phyloP scores from a whole-genome alignment of 1,140 invertebrate species.

The Drosophila dunni region DNA sequence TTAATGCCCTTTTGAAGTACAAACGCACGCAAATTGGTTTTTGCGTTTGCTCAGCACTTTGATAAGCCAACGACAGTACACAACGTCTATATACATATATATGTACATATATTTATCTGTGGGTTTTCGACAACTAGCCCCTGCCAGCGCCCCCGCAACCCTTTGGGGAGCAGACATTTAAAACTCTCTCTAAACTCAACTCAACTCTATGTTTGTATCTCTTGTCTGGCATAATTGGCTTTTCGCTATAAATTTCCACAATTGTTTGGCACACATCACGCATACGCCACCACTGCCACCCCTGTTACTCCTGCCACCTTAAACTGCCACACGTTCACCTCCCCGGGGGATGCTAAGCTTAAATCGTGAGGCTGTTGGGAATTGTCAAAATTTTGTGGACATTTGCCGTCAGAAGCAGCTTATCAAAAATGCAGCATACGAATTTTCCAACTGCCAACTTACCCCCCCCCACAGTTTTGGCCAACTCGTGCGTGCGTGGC shows the following conservation, averaged over 20 bases:
- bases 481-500: slow-evolving; percentile 63
- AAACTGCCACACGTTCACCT: too few species aligned
- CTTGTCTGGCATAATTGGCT: slow-evolving; percentile 62
- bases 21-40: slow-evolving; percentile 42
- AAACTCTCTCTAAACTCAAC: slow-evolving; percentile 14
- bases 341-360: slow-evolving; percentile 42
- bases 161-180: slow-evolving; percentile 34
- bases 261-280: slow-evolving; percentile 56
- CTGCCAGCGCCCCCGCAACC: slow-evolving; percentile 10
- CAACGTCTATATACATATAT: slow-evolving; percentile 13
- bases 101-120: neutral
- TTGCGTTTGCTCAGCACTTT: slow-evolving; percentile 30
- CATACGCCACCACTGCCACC: neutral
- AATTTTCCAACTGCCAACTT: slow-evolving; percentile 44
- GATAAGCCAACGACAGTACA: slow-evolving; percentile 29
- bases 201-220: slow-evolving; percentile 23
- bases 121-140: slow-evolving; percentile 30
- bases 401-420: slow-evolving; percentile 43
- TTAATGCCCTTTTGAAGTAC: slow-evolving; percentile 77
- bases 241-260: slow-evolving; percentile 70
- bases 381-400: slow-evolving; percentile 68
- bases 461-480: slow-evolving; percentile 4
- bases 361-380: slow-evolving; percentile 37
- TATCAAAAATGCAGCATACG: slow-evolving; percentile 73
- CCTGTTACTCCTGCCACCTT: neutral